phyloP scores from a whole-genome alignment of 2,113 vertebrate genomes.

The Apeltes quadracus region DNA sequence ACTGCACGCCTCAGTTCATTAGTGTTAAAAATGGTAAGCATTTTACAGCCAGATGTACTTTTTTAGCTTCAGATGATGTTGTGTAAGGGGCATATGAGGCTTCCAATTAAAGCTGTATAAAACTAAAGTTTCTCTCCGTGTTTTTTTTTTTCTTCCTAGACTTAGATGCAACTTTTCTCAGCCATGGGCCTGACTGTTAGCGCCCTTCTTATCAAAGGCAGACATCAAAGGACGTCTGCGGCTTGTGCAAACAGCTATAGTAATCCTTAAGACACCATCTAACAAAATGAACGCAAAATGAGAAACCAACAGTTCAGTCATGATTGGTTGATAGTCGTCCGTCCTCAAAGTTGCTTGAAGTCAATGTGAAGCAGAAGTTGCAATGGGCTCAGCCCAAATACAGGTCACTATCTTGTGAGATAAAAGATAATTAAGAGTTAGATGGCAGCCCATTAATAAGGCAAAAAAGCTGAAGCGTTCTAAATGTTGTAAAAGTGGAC shows the following conservation, averaged over 20 bases:
- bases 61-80: slow-evolving; percentile 80
- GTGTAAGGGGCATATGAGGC: slow-evolving; percentile 78
- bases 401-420: neutral
- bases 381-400: too few species aligned
- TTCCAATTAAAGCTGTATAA: slow-evolving; percentile 77
- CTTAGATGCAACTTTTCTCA: slow-evolving; percentile 61
- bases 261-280: slow-evolving; percentile 55
- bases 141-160: slow-evolving; percentile 46
- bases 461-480: neutral
- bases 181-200: slow-evolving; percentile 54
- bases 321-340: slow-evolving; percentile 28
- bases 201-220: slow-evolving; percentile 65
- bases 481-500: neutral
- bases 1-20: slow-evolving; percentile 79
- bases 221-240: slow-evolving; percentile 68
- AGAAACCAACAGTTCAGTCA: slow-evolving; percentile 35
- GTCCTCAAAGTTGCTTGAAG: slow-evolving; percentile 6
- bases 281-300: slow-evolving; percentile 22
- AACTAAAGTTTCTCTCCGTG: slow-evolving; percentile 67
- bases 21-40: slow-evolving; percentile 81
- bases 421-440: neutral
- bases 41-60: slow-evolving; percentile 82
- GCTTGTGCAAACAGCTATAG: slow-evolving; percentile 47
- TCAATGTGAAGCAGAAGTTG: neutral
- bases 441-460: neutral